Conservation (phyloP, 2,797 vertebrate species). For the Capromys pilorides region DNA sequence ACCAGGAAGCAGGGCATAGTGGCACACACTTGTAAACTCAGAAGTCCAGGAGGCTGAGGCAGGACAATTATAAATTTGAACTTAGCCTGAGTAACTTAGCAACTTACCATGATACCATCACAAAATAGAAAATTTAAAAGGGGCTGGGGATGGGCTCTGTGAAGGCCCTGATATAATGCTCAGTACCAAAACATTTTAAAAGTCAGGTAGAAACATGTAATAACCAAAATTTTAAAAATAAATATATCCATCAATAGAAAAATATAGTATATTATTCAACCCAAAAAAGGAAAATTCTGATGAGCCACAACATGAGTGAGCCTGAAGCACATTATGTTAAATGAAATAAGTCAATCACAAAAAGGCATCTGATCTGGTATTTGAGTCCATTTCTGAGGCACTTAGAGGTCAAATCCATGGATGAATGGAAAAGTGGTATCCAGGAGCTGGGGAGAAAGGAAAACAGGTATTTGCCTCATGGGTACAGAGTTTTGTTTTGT, state of each 20-base stretch:
- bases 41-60: neutral
- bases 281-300: neutral
- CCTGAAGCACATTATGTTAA: neutral
- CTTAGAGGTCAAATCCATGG: neutral
- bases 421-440: neutral
- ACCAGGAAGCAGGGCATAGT: neutral
- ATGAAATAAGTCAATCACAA: neutral
- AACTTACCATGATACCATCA: neutral
- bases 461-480: neutral
- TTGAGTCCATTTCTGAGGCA: neutral
- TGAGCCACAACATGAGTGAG: neutral
- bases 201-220: neutral
- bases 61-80: neutral
- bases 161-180: neutral
- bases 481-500: neutral
- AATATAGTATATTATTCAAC: neutral
- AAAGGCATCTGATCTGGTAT: neutral
- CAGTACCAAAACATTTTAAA: neutral
- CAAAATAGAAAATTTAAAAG: neutral
- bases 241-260: neutral
- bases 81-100: neutral
- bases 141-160: neutral
- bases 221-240: neutral
- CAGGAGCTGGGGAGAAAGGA: neutral
- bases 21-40: neutral